Base-by-base conservation (phyloP, 2,113 vertebrate genomes). In the Aleadryas rufinucha region DNA sequence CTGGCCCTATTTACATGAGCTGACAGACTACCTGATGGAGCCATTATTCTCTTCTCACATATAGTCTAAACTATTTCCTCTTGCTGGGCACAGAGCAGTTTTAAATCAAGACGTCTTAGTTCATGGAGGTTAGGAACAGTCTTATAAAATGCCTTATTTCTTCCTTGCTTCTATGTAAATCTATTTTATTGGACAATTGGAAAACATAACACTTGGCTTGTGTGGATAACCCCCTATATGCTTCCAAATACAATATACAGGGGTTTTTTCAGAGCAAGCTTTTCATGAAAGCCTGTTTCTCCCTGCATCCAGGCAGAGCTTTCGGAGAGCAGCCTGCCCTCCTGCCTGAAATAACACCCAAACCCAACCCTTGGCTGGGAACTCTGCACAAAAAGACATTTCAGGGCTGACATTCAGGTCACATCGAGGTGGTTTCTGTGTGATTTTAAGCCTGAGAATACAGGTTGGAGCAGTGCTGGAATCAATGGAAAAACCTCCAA, bases 161-260 rank as follows among this genome's bases (percentile, higher is more conserved):
- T 93, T 93, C 80, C 89, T 93, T 68, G 56, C 69, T 75, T 79
- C 96, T 95, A 97, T 96, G 93, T 94, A 96, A 97, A 97, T 97
- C 96, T 96, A 66, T 97, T 97, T 97, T 97, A 98, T 96, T 97
- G 96, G 97, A 96, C 96, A 90, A 94, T 87, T 92, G 96, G 90
- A 96, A 96, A 97, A 92, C 74, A 95, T 91, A 56, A 39, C 89
- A 77, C 69, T 49, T 68, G 92, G 89, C 88, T 72, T 82, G 93
- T 93, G 87, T 88, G 87, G 93, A 54, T 96, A 96, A 96, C 95
- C 90, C 80, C 90, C 90, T 60, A 22, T 8, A 37, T 24, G 44
- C 72, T 79, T 95, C 87, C 95, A 97, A 97, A 92, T 53, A 63
- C 90, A 89, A 88, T 72, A 78, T 19, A 64, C 37, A 60, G 17